A percentile compares a stretch with the other conserved stretches of the same genome.
These are phyloP conservation scores for Pachydiplax longipennis DNA, from an alignment of 2,888 invertebrate genomes.

Conservation along the genomic window DNA sequence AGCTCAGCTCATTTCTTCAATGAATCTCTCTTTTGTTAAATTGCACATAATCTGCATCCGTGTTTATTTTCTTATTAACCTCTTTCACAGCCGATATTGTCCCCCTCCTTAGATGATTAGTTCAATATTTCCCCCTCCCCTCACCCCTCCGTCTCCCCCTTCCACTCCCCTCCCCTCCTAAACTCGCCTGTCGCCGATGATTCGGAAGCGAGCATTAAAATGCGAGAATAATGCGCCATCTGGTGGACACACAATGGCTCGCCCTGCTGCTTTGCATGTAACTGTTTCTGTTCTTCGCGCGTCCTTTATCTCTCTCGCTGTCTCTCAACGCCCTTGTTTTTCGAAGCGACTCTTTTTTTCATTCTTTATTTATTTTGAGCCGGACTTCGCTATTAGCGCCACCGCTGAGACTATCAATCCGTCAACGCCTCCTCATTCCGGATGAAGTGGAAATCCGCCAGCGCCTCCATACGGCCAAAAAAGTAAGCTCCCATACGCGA, in stretches of 20 bases:
- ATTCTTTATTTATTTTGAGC: slow-evolving; percentile 30
- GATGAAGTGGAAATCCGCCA: neutral
- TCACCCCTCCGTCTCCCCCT: too few species aligned
- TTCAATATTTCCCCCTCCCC: neutral
- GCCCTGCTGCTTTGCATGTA: slow-evolving; percentile 40
- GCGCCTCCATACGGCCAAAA: too few species aligned
- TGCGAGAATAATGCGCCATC: slow-evolving; percentile 42
- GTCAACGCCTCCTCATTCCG: neutral
- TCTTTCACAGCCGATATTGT: neutral
- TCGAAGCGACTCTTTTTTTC: neutral
- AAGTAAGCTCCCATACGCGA: too few species aligned
- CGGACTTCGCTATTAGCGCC: slow-evolving; percentile 29
- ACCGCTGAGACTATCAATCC: slow-evolving; percentile 25
- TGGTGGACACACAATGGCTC: slow-evolving; percentile 31
- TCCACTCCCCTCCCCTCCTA: neutral
- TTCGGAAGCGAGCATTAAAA: slow-evolving; percentile 31
- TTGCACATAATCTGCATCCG: too few species aligned
- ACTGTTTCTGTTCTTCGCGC: slow-evolving; percentile 21
- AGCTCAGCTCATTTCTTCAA: too few species aligned
- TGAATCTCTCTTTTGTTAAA: too few species aligned
- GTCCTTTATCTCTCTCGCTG: neutral
- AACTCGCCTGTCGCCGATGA: slow-evolving; percentile 24
- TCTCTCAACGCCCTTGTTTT: slow-evolving; percentile 14
- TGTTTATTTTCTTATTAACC: neutral
- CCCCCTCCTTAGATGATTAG: too few species aligned